A percentile compares a stretch with the other conserved stretches of the same genome.
Conservation (phyloP, 1,140 invertebrate species). For the Drosophila insularis region DNA sequence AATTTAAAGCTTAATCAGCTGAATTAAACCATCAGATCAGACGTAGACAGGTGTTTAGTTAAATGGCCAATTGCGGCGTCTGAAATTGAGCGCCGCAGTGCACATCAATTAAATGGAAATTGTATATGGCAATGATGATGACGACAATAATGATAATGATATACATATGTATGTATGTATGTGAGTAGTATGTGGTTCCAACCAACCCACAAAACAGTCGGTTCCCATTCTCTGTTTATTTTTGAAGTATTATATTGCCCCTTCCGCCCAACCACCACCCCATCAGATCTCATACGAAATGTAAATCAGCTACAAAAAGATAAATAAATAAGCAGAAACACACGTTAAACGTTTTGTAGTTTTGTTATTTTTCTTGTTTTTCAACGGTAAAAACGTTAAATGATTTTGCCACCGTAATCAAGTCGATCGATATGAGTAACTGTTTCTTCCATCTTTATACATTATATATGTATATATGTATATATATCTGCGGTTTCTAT, state of each 20-base stretch:
- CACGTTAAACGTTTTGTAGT: conserved; percentile 57
- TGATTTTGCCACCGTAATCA: conserved; percentile 65
- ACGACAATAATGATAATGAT: background rate
- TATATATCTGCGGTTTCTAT: conserved; percentile 38
- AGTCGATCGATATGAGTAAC: conserved; percentile 53
- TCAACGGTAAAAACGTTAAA: conserved; percentile 71
- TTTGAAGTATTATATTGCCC: conserved; percentile 45
- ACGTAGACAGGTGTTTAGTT: conserved; percentile 16
- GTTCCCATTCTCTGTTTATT: conserved; percentile 38
- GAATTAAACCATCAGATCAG: conserved; percentile 8
- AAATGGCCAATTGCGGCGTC: conserved; percentile 15
- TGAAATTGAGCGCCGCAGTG: conserved; percentile 11
- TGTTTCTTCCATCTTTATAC: conserved; percentile 30
- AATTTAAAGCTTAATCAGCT: conserved; percentile 10
- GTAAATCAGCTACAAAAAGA: conserved; percentile 52
- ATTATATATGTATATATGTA: conserved; percentile 13
- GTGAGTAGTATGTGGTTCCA: background rate
- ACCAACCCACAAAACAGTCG: conserved; percentile 1
- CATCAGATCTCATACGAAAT: conserved; percentile 19
- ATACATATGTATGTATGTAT: background rate
- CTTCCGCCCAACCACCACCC: background rate
- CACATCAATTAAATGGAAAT: conserved; percentile 16
- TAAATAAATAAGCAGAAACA: conserved; percentile 71
- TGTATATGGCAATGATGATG: conserved; percentile 10
- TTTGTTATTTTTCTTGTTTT: conserved; percentile 18